Percentiles rank a stretch among this genome's conserved stretches.
Conservation (phyloP, 2,888 invertebrate species). For the Caenorhabditis virilis region DNA sequence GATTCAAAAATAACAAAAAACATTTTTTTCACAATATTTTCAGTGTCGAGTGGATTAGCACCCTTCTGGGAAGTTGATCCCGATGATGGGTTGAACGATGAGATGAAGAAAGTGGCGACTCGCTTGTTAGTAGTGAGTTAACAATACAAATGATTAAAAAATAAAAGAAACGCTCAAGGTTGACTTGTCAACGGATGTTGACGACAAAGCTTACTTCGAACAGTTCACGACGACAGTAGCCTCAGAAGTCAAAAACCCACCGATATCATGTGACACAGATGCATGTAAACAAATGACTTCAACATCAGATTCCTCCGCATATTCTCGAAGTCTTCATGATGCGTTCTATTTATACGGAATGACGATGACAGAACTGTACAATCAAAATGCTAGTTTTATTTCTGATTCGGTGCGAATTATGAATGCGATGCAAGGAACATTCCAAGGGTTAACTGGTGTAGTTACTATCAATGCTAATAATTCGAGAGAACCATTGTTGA, state of each 20-base stretch:
- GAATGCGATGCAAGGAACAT: not conserved
- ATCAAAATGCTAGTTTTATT: not conserved
- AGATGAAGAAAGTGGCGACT: conserved; percentile 13
- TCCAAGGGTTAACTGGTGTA: conserved; percentile 38
- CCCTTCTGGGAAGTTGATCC: conserved; percentile 33
- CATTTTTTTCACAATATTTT: not conserved
- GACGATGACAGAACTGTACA: not conserved
- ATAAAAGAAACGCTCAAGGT: not conserved
- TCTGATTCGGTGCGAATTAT: not conserved
- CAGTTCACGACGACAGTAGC: not conserved
- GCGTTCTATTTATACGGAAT: not conserved
- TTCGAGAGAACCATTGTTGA: conserved; percentile 33
- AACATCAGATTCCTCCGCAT: not conserved
- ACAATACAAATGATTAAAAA: too few relatives aligned
- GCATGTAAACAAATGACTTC: not conserved
- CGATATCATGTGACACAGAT: not conserved
- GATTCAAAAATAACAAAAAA: not conserved
- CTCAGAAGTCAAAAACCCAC: not conserved
- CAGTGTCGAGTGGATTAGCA: conserved; percentile 38
- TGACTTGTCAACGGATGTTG: not conserved
- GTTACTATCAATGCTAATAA: conserved; percentile 34
- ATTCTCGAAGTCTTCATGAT: not conserved
- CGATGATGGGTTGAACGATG: conserved; percentile 30
- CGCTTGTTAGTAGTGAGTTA: conserved; percentile 28
- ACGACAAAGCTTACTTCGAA: not conserved